Base-by-base conservation (phyloP, 2,888 invertebrate genomes). In the Microctonus hyperodae region DNA sequence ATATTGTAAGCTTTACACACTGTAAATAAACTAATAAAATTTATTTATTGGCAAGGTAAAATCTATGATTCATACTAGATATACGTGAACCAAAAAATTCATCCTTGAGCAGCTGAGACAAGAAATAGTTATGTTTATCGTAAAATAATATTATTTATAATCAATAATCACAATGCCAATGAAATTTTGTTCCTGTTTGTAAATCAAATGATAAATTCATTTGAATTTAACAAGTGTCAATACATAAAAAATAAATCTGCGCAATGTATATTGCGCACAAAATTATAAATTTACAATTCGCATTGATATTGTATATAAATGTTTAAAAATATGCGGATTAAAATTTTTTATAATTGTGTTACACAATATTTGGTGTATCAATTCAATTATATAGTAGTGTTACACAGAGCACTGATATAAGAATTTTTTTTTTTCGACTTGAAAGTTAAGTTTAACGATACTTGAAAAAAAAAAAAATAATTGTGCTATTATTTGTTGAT, bases 381-480 rank as follows among this genome's bases (percentile, higher is more conserved):
- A 78, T 72, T 79, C 73, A 76, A 78, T 78, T 73, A 72, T 73
- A 73, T n/a, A 69, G 70, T 67, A 73, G 73, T 76, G 78, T 76
- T 69, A 71, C 75, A 76, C 73, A 76, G 25, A 11, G 74, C 74
- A 74, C 71, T 76, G 74, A 75, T 73, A 74, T 64, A 73, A 70
- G 73, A 59, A 66, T 67, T 71, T 64, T 58, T 66, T 59, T 48
- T 64, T 72, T 60, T 69, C 50, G 44, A 23, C 28, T 1, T 28
- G n/a, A 28, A 2, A 28, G 13, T 53, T 53, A 25, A n/a, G 28
- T 53, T 23, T 37, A n/a, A 37, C 13, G 37, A 37, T 37, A n/a
- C 37, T 44, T 9, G 44, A 44, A 16, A 44, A 44, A 44, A 44
- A 44, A 13, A 28, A 28, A 60, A 64, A 53, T 56, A 61, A 58